phyloP scores from a whole-genome alignment of 1,140 invertebrate species.

The Drosophila grimshawi region DNA sequence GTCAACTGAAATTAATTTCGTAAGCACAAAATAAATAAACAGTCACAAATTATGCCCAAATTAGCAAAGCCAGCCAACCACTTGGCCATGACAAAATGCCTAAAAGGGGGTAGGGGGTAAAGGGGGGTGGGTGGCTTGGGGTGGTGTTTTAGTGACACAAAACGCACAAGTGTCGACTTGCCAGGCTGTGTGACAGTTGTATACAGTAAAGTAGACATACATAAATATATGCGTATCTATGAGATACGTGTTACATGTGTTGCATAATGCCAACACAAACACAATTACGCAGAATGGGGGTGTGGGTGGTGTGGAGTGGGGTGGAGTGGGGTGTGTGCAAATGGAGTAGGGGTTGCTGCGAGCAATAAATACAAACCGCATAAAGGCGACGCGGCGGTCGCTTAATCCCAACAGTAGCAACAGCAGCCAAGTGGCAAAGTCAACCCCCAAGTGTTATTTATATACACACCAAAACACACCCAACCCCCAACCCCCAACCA shows the following conservation, averaged over 20 bases:
- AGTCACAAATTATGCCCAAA: slow-evolving; percentile 84
- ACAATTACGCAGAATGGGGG: slow-evolving; percentile 58
- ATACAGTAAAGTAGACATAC: not conserved
- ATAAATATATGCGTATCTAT: slow-evolving; percentile 57
- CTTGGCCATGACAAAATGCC: slow-evolving; percentile 59
- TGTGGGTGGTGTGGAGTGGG: not conserved
- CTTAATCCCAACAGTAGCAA: slow-evolving; percentile 55
- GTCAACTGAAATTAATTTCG: slow-evolving; percentile 71
- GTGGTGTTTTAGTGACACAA: not conserved
- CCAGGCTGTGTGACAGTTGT: slow-evolving; percentile 37
- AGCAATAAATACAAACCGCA: slow-evolving; percentile 84
- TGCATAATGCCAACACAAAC: slow-evolving; percentile 65
- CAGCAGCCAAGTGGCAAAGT: slow-evolving; percentile 31
- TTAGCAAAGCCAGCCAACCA: slow-evolving; percentile 75
- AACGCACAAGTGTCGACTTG: slow-evolving; percentile 46
- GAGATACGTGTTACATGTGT: slow-evolving; percentile 81
- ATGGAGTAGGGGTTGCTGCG: slow-evolving; percentile 21
- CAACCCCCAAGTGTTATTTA: slow-evolving; percentile 73
- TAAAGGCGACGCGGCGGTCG: slow-evolving; percentile 67
- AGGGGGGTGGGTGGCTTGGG: slow-evolving; percentile 1
- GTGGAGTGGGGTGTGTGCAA: not conserved
- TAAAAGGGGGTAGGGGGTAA: not conserved
- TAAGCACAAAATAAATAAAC: slow-evolving; percentile 76
- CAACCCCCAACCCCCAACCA: not conserved
- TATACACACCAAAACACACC: slow-evolving; percentile 47